phyloP scores from a whole-genome alignment of 2,797 vertebrate genomes.

The Phalanger gymnotis region DNA sequence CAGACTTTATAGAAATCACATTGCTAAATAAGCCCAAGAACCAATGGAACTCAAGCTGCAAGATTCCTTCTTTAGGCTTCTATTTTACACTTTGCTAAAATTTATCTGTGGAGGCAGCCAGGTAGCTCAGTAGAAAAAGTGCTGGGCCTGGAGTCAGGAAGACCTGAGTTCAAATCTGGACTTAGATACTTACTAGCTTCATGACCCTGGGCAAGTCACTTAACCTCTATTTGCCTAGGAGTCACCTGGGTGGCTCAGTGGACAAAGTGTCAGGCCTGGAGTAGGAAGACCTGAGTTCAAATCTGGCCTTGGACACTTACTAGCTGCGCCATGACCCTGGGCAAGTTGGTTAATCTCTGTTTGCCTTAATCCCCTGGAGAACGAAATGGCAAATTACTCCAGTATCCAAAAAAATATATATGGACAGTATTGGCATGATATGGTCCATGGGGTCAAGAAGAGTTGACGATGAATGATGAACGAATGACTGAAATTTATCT shows the following conservation, averaged over 20 bases:
- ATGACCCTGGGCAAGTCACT: not conserved
- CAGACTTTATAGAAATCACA: not conserved
- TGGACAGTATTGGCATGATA: not conserved
- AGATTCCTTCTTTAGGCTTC: slow-evolving; percentile 5
- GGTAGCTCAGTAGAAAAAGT: not conserved
- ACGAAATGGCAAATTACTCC: not conserved
- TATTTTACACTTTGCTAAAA: not conserved
- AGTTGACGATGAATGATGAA: not conserved
- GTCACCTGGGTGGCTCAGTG: not conserved
- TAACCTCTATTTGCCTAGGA: not conserved
- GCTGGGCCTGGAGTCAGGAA: not conserved
- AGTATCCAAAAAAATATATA: not conserved
- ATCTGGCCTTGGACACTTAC: not conserved
- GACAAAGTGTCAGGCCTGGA: not conserved
- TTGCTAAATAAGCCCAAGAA: not conserved
- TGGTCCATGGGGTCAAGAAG: not conserved
- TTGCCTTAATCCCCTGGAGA: not conserved
- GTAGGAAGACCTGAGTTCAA: not conserved
- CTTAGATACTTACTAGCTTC: not conserved
- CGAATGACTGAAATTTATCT: not conserved
- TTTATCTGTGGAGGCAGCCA: not conserved
- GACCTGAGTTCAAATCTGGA: not conserved
- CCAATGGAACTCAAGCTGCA: not conserved
- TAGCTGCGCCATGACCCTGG: not conserved
- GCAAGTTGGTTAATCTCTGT: not conserved